Evolutionary conservation across 92 coral and sea anemone species (phyloP).

Genomic region (Scolanthus callimorphus): DNA sequence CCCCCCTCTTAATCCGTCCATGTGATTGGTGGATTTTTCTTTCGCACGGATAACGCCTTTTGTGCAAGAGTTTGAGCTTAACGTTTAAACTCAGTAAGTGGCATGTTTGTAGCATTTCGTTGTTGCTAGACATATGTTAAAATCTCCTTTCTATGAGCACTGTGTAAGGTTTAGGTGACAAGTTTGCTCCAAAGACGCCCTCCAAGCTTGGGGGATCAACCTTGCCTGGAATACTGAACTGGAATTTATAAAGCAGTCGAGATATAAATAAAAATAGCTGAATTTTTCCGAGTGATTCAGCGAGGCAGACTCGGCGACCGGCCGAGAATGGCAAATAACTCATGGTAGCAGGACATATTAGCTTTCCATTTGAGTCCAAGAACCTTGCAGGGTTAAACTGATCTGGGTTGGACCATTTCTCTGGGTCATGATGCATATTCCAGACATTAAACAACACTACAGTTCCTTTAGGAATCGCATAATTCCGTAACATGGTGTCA

Average conservation of each 20-base stretch:
- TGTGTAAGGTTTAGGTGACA: constrained; percentile 83
- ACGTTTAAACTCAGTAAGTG: too few species aligned
- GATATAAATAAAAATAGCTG: constrained; percentile 82
- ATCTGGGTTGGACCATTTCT: constrained; percentile 76
- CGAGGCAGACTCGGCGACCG: constrained; percentile 93
- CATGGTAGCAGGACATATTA: constrained; percentile 74
- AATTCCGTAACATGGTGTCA: constrained; percentile 74
- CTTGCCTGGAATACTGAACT: constrained; percentile 59
- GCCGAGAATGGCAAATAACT: constrained; percentile 95
- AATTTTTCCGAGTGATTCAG: constrained; percentile 89
- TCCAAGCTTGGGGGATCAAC: constrained; percentile 72
- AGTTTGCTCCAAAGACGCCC: constrained; percentile 81
- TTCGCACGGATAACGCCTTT: too few species aligned
- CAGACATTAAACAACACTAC: constrained; percentile 83
- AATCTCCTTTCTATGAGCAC: constrained; percentile 54
- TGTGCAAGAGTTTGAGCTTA: too few species aligned
- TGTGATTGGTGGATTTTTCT: too few species aligned
- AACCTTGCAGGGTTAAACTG: constrained; percentile 87
- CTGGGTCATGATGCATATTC: constrained; percentile 92
- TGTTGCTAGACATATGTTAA: too few species aligned
- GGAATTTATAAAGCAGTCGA: constrained; percentile 75
- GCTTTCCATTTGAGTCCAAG: constrained; percentile 72
- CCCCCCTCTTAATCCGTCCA: too few species aligned
- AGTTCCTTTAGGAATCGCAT: constrained; percentile 82
- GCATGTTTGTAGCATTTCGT: too few species aligned